A percentile compares a stretch with the other conserved stretches of the same genome.
Evolutionary conservation across 2,797 vertebrate species (phyloP).

Genomic region (Melopsittacus undulatus): DNA sequence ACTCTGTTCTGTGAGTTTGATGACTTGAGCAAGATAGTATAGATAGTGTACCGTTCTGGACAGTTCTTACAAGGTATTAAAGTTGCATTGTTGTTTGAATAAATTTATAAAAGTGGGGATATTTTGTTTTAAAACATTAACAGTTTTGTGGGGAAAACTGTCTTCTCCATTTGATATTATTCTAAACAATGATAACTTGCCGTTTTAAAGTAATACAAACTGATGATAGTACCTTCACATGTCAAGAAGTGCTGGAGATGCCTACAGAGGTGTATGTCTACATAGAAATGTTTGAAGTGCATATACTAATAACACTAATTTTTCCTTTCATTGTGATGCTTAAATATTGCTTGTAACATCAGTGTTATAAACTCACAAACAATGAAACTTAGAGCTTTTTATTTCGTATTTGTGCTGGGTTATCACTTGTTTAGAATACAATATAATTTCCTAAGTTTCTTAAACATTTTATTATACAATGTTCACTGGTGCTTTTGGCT

Average conservation of each 20-base stretch:
- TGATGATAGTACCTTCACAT: neutral
- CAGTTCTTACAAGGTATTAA: neutral
- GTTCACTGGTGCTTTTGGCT: neutral
- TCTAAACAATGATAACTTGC: conserved; percentile 24
- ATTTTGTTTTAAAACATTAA: conserved; percentile 38
- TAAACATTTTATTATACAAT: neutral
- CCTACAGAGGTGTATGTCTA: neutral
- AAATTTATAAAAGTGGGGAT: neutral
- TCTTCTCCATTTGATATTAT: neutral
- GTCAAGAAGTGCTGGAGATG: neutral
- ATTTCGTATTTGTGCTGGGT: neutral
- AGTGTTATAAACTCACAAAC: neutral
- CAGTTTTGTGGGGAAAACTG: neutral
- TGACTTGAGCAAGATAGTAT: neutral
- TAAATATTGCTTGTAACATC: conserved; percentile 48
- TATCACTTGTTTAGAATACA: conserved; percentile 23
- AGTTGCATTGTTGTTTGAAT: neutral
- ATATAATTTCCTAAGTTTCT: neutral
- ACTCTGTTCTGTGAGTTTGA: neutral
- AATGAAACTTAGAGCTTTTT: conserved; percentile 13
- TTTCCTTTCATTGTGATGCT: conserved; percentile 46
- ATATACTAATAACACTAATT: conserved; percentile 47
- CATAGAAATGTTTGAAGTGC: neutral
- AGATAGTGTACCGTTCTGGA: neutral
- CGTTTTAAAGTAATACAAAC: neutral